A percentile compares a stretch with the other conserved stretches of the same genome.
These are phyloP conservation scores for Eilema depressum DNA, from an alignment of 2,888 invertebrate genomes.

Conservation along the genomic window DNA sequence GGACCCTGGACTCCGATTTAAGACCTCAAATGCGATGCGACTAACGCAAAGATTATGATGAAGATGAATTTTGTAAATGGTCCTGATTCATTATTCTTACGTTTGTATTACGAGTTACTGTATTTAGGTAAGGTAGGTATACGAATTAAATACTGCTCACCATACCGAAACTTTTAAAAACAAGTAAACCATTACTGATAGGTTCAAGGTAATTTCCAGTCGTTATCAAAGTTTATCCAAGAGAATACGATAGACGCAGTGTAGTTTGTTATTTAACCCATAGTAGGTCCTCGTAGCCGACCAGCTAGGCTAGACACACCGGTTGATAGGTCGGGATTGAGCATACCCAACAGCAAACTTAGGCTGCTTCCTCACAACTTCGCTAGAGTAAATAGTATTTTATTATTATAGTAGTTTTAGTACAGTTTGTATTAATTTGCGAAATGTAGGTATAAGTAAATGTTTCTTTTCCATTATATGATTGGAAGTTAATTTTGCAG, in stretches of 20 bases:
- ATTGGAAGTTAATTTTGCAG: not conserved
- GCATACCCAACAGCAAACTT: constrained; percentile 18
- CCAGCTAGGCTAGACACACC: not conserved
- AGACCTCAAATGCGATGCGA: no score
- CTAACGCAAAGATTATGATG: no score
- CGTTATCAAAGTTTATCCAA: not conserved
- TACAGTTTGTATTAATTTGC: not conserved
- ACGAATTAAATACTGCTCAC: no score
- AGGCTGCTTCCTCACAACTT: constrained; percentile 22
- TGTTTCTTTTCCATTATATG: not conserved
- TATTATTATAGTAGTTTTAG: constrained; percentile 4
- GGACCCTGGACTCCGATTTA: no score
- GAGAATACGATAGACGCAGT: not conserved
- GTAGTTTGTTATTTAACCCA: not conserved
- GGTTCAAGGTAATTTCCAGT: not conserved
- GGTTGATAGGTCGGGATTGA: constrained; percentile 29
- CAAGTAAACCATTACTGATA: no score
- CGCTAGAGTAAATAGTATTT: constrained; percentile 14
- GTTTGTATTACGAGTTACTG: no score
- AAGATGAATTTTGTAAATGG: no score
- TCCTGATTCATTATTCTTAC: no score
- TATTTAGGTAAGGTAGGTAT: no score
- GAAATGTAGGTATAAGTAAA: not conserved
- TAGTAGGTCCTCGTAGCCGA: not conserved
- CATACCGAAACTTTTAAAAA: no score